A percentile compares a stretch with the other conserved stretches of the same genome.
Conservation (phyloP, 2,797 vertebrate genomes). For the Melanotaenia parkinsoni region DNA sequence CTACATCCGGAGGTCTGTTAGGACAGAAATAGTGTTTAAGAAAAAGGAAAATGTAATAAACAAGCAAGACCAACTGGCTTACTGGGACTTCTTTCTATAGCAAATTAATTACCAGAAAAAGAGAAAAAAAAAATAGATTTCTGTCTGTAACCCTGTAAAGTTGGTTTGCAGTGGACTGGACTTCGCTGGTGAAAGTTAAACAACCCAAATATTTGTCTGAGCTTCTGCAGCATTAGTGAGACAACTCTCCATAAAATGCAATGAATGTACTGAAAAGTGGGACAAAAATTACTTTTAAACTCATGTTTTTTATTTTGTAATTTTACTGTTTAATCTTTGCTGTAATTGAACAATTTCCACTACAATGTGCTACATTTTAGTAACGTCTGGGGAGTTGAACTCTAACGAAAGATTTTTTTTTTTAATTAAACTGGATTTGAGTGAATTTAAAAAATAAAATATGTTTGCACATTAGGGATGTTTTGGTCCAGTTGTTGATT, state of each 20-base stretch:
- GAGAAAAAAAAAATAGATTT: neutral
- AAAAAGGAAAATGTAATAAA: neutral
- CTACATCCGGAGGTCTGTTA: neutral
- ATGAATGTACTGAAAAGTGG: neutral
- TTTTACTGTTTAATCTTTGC: neutral
- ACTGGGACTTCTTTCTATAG: too few relatives aligned
- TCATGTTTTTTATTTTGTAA: neutral
- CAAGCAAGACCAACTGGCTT: neutral
- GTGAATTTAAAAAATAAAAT: constrained; percentile 24
- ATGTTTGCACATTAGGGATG: neutral
- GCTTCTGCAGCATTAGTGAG: neutral
- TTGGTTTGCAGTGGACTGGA: neutral
- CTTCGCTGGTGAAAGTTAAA: too few relatives aligned
- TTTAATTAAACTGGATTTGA: too few relatives aligned
- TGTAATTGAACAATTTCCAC: neutral
- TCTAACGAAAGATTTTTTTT: too few relatives aligned
- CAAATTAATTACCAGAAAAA: too few relatives aligned
- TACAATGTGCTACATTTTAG: neutral
- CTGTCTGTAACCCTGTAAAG: neutral
- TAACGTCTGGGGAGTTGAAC: neutral
- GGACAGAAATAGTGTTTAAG: neutral
- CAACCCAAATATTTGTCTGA: neutral
- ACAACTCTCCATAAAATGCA: neutral
- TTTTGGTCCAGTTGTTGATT: neutral
- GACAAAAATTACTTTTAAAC: neutral